Percentiles rank a stretch among this genome's conserved stretches.
These are phyloP conservation scores for Misgurnus anguillicaudatus DNA, from an alignment of 2,113 vertebrate genomes.

Conservation along the genomic window DNA sequence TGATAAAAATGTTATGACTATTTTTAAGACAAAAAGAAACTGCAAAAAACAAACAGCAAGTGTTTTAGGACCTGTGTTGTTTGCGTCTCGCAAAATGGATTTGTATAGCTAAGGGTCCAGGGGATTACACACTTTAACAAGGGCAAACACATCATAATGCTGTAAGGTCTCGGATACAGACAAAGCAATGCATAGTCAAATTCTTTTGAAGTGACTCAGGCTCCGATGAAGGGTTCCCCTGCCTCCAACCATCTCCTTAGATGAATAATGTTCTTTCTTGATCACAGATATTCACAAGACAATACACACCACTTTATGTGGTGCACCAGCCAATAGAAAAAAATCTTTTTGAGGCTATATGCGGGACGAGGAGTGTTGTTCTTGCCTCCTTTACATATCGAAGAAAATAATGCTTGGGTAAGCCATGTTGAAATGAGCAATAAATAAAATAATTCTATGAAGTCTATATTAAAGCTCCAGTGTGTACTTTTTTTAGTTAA, in stretches of 20 bases:
- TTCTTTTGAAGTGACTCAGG: conserved; percentile 39
- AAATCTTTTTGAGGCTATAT: background rate
- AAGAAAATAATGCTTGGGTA: background rate
- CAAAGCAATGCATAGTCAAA: conserved; percentile 27
- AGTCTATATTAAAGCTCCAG: too few relatives aligned
- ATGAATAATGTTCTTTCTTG: conserved; percentile 37
- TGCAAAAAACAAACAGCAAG: too few relatives aligned
- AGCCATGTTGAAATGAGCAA: background rate
- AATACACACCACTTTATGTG: conserved; percentile 27
- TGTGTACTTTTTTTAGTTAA: too few relatives aligned
- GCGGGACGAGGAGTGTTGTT: background rate
- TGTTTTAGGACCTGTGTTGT: too few relatives aligned
- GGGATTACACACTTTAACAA: conserved; percentile 38
- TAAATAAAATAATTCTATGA: background rate
- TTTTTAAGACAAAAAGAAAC: too few relatives aligned
- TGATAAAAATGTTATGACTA: too few relatives aligned
- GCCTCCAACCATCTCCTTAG: conserved; percentile 18
- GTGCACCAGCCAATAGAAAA: background rate
- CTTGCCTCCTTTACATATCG: background rate
- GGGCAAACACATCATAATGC: conserved; percentile 8
- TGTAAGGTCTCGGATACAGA: conserved; percentile 26
- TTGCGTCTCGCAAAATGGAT: too few relatives aligned
- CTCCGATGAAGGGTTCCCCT: conserved; percentile 22
- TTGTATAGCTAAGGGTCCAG: conserved; percentile 4
- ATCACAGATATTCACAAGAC: conserved; percentile 32